phyloP scores from a whole-genome alignment of 1,140 invertebrate genomes.

The Drosophila nasuta region DNA sequence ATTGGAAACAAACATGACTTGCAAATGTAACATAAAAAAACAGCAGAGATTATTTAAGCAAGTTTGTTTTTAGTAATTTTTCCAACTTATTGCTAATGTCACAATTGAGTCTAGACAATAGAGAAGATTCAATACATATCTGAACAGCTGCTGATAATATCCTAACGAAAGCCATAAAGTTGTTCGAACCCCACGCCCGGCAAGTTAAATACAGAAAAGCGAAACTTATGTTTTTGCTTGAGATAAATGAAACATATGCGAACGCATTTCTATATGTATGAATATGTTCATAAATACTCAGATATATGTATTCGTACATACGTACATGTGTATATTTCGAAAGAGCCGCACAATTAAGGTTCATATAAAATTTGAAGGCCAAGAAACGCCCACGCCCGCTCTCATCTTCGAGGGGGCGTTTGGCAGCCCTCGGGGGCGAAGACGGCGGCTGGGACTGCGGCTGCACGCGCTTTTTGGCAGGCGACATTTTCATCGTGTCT shows the following conservation, averaged over 20 bases:
- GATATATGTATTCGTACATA: conserved; percentile 28
- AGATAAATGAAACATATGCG: conserved; percentile 67
- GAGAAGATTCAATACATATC: not conserved
- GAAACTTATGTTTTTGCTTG: conserved; percentile 34
- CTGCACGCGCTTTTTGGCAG: conserved; percentile 79
- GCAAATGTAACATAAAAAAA: not conserved
- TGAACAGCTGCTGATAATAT: conserved; percentile 43
- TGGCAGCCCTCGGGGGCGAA: conserved; percentile 38
- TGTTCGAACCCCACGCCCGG: conserved; percentile 52
- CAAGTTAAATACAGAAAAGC: conserved; percentile 32
- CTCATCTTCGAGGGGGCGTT: conserved; percentile 22
- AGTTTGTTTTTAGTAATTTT: conserved; percentile 22
- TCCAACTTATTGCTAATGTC: conserved; percentile 12
- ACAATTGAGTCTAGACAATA: conserved; percentile 14
- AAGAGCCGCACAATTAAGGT: conserved; percentile 66
- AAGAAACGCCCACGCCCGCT: conserved; percentile 54
- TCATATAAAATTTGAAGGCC: conserved; percentile 76
- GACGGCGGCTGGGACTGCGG: too few relatives aligned
- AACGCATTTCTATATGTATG: conserved; percentile 28
- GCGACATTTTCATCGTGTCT: conserved; percentile 61
- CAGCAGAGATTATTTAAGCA: not conserved
- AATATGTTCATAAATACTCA: conserved; percentile 37
- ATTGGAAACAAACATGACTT: too few relatives aligned
- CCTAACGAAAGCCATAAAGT: conserved; percentile 37
- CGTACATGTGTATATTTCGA: conserved; percentile 35